Base-by-base conservation (phyloP, 2,113 vertebrate species). In the Bungarus multicinctus region DNA sequence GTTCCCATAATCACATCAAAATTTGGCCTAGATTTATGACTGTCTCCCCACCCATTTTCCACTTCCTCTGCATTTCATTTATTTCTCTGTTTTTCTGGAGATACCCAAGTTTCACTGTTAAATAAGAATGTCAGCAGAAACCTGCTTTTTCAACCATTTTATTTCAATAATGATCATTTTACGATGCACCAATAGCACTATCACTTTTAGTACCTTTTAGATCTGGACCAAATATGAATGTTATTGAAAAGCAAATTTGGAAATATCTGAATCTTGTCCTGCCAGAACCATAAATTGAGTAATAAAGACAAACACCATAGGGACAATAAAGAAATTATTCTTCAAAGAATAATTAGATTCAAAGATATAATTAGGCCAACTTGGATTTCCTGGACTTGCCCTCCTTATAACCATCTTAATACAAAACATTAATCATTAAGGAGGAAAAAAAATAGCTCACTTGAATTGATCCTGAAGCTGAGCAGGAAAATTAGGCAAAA, bases 341-440 rank as follows among this genome's bases (percentile, higher is more conserved):
- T 93, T 25, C 23, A 90, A 91, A 93, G 53, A 60, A 60, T 60
- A 60, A 60, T 60, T 60, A 27, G 58, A 3, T 60, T 60, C 25
- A 27, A 60, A 89, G 20, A 91, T 85, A 43, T 85, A 94, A 95
- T 96, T 96, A 94, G 94, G 74, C 2, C 57, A 55, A 91, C 91
- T n/a, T 12, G 39, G 91, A 60, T 92, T 94, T 87, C 95, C 60
- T 95, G 96, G 94, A 91, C 96, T 18, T 86, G 57, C 91, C 53
- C 91, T 95, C 90, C 94, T 91, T 58, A 11, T 95, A 94, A 93
- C 95, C 95, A 64, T 30, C 94, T 95, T 95, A 95, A 94, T 93
- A 90, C 81, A 95, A 94, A 95, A 89, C 95, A 95, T 96, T 96
- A 95, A 96, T 97, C 96, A 94, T 95, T 91, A 92, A 90, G 96